Conservation (phyloP, 2,888 invertebrate genomes). For the Dasypogon diadema region DNA sequence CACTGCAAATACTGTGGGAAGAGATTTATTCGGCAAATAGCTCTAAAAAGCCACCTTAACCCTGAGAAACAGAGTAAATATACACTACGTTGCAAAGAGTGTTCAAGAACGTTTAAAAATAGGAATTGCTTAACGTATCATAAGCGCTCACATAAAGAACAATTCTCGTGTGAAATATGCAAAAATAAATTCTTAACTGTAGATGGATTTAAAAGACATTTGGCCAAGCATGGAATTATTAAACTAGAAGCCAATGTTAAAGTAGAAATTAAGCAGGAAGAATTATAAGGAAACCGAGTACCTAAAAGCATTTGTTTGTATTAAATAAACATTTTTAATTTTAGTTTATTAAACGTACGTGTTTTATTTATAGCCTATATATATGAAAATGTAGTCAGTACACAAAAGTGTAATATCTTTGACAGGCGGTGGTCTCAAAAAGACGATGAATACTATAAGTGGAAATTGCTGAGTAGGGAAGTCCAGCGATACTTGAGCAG, state of each 20-base stretch:
- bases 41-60: constrained; percentile 4
- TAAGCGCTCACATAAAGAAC: constrained; percentile 9
- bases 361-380: no score
- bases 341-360: no score
- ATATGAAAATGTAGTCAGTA: no score
- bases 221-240: neutral
- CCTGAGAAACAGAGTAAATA: neutral
- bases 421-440: no score
- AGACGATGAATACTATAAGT: no score
- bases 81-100: neutral
- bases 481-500: no score
- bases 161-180: neutral
- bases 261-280: constrained; percentile 12
- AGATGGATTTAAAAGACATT: neutral
- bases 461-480: no score
- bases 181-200: neutral
- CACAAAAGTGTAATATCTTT: no score
- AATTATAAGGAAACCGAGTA: no score
- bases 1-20: constrained; percentile 8
- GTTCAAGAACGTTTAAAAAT: constrained; percentile 1
- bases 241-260: neutral
- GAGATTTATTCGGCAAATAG: neutral
- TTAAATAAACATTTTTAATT: no score
- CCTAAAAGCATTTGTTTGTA: no score
- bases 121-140: constrained; percentile 14